Percentiles rank a stretch among this genome's conserved stretches.
Conservation (phyloP, 2,113 vertebrate species). For the Dipodomys ordii region DNA sequence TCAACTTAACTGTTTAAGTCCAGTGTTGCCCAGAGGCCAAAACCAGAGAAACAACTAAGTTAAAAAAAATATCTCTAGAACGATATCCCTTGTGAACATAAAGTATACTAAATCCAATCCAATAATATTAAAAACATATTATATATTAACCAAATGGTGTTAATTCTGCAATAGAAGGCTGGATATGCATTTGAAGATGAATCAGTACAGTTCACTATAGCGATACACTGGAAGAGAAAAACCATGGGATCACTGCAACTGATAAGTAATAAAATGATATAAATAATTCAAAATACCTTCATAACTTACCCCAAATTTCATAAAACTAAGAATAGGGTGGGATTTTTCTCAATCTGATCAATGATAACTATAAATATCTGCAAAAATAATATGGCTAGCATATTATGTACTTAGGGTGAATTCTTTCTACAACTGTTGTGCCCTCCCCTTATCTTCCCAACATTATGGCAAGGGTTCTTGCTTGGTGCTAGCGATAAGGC, state of each 20-base stretch:
- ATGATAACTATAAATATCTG: neutral
- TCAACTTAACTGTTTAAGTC: neutral
- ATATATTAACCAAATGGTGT: neutral
- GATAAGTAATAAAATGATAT: constrained; percentile 14
- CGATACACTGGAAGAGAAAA: constrained; percentile 28
- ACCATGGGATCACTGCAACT: constrained; percentile 25
- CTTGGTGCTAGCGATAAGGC: neutral
- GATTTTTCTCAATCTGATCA: constrained; percentile 51
- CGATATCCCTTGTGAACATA: neutral
- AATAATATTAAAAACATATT: neutral
- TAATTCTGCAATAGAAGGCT: neutral
- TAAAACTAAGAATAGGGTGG: neutral
- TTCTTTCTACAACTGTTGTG: neutral
- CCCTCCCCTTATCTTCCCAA: neutral
- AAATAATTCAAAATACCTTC: constrained; percentile 24
- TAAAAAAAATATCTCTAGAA: neutral
- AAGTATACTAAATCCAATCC: neutral
- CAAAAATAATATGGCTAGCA: neutral
- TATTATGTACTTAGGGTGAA: neutral
- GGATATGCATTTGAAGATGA: constrained; percentile 25
- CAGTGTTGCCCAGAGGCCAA: neutral
- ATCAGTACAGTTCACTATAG: neutral
- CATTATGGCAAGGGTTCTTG: neutral
- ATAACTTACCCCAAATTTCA: neutral
- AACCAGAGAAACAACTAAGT: neutral